Evolutionary conservation across 2,797 vertebrate species (phyloP).

Genomic region (Huso huso): DNA sequence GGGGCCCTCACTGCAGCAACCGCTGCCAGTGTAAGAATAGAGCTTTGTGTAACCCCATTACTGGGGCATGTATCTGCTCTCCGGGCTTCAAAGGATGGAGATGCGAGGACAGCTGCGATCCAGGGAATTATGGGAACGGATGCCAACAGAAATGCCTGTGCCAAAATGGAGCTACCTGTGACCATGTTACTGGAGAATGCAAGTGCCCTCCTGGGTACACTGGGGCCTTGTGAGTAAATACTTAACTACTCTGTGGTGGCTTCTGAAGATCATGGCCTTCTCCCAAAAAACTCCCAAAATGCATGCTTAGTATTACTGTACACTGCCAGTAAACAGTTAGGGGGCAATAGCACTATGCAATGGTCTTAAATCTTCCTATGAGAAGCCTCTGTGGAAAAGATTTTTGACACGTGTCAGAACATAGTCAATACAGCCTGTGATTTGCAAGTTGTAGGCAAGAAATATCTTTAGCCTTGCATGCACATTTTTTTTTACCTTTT

Average conservation of each 20-base stretch:
- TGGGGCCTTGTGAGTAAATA: slow-evolving; percentile 80
- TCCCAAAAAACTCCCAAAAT: no score
- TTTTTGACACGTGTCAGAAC: no score
- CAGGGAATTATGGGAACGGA: slow-evolving; percentile 70
- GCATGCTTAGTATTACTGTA: neutral
- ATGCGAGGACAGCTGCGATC: slow-evolving; percentile 75
- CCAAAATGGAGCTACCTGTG: slow-evolving; percentile 82
- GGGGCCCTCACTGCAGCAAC: slow-evolving; percentile 93
- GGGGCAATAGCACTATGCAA: no score
- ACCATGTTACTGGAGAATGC: slow-evolving; percentile 86
- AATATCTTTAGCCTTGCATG: no score
- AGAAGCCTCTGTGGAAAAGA: no score
- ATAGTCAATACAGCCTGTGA: no score
- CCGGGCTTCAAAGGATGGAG: slow-evolving; percentile 88
- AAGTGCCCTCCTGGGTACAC: slow-evolving; percentile 85
- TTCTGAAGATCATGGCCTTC: neutral
- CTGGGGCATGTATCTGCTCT: slow-evolving; percentile 81
- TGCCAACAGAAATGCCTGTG: slow-evolving; percentile 92
- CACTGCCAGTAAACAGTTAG: neutral
- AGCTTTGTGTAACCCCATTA: slow-evolving; percentile 92
- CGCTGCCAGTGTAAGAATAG: slow-evolving; percentile 88
- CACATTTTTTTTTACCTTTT: no score
- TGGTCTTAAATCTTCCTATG: no score
- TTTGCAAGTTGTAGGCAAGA: no score
- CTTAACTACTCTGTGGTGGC: neutral